Percentiles rank a stretch among this genome's conserved stretches.
Conservation (phyloP, 2,888 invertebrate genomes). For the Campoletis raptor region DNA sequence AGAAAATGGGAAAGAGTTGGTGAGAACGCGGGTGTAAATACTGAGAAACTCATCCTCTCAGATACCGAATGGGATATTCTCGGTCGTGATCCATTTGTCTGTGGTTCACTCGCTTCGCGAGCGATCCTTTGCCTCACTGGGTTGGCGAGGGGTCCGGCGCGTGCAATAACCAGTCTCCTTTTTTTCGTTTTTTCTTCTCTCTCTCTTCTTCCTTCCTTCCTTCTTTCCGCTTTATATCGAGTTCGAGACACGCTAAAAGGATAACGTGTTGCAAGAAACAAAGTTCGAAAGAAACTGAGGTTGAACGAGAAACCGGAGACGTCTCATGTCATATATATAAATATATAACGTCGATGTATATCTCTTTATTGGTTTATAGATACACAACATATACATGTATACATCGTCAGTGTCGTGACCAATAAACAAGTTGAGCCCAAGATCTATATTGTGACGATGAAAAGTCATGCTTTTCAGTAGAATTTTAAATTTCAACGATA, state of each 20-base stretch:
- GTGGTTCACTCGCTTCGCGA: conserved; percentile 40
- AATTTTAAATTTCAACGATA: conserved; percentile 51
- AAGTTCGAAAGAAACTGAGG: conserved; percentile 51
- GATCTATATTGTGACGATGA: conserved; percentile 35
- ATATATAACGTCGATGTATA: not conserved
- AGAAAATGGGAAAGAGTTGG: conserved; percentile 36
- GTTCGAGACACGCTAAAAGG: conserved; percentile 57
- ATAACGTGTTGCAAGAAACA: conserved; percentile 58
- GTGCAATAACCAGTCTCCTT: conserved; percentile 42
- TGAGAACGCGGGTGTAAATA: conserved; percentile 42
- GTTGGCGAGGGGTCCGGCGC: conserved; percentile 26
- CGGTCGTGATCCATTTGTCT: conserved; percentile 60
- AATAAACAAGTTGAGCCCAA: conserved; percentile 49
- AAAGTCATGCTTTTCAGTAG: conserved; percentile 30
- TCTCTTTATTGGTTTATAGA: conserved; percentile 17
- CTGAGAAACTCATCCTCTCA: conserved; percentile 38
- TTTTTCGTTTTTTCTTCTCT: conserved; percentile 34
- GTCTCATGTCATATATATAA: conserved; percentile 16
- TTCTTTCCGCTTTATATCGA: conserved; percentile 12
- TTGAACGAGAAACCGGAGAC: conserved; percentile 48
- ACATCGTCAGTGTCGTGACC: conserved; percentile 24
- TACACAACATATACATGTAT: conserved; percentile 14
- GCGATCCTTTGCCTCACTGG: conserved; percentile 16
- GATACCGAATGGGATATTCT: conserved; percentile 27
- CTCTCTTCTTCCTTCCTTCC: not conserved